phyloP scores from a whole-genome alignment of 2,797 vertebrate genomes.

The Heterohyrax brucei region DNA sequence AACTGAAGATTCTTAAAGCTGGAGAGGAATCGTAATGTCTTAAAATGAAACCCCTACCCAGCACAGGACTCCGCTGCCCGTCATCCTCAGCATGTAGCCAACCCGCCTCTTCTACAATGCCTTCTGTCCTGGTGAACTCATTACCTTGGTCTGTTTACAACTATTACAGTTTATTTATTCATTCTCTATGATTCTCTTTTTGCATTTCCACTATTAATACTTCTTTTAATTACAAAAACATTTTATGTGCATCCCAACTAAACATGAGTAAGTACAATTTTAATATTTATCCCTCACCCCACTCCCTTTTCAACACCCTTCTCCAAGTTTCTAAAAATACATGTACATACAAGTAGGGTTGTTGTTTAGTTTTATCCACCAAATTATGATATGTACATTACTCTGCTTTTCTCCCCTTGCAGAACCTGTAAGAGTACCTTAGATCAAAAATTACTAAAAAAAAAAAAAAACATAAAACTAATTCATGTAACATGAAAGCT shows the following conservation, averaged over 20 bases:
- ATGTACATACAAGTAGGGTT: background rate
- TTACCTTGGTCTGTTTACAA: background rate
- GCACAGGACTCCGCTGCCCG: background rate
- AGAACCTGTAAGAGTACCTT: background rate
- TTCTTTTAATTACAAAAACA: constrained; percentile 35
- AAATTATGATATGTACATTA: constrained; percentile 4
- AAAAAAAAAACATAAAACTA: background rate
- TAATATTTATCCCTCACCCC: constrained; percentile 16
- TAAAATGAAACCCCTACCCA: background rate
- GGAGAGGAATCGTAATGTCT: background rate
- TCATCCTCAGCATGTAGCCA: background rate
- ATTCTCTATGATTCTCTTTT: constrained; percentile 13
- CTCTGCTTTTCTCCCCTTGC: constrained; percentile 32
- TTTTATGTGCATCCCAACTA: constrained; percentile 50
- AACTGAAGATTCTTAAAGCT: background rate
- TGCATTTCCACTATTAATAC: constrained; percentile 8
- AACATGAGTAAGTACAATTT: constrained; percentile 62
- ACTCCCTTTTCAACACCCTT: constrained; percentile 11
- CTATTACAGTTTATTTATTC: background rate
- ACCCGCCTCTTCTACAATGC: background rate
- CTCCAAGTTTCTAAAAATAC: background rate
- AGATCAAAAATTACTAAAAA: constrained; percentile 22
- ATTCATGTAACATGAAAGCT: background rate
- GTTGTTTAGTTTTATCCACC: background rate
- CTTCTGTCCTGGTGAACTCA: background rate